Base-by-base conservation (phyloP, 2,113 vertebrate species). In the Silurus meridionalis region DNA sequence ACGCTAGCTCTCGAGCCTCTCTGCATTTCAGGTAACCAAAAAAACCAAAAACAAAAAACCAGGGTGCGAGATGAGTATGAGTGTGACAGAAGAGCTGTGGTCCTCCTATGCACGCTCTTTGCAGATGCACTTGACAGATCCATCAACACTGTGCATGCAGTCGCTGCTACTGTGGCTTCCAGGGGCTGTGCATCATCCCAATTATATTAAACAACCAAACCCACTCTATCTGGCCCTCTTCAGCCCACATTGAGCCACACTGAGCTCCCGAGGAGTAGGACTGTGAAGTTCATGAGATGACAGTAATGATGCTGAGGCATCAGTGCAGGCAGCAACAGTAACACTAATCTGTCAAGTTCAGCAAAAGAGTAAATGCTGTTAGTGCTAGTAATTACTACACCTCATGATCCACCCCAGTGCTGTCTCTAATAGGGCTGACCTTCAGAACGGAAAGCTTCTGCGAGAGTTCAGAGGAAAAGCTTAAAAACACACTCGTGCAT, bases 51-150 rank as follows among this genome's bases (percentile, higher is more conserved):
- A 37, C 37, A 37, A 37, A 37, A 37, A 63, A 82, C 80, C 86
- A 83, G 37, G 55, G 64, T 11, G 5, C 15, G 9, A 55, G 64
- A 53, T 8, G 69, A 53, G 82, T 53, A 55, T 91, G 37, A 52
- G 3, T 75, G 50, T n/a, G 7, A 5, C 89, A 83, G 72, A 37
- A 50, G 63, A 72, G 46, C 57, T 74, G 14, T 48, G 78, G 78
- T 28, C 48, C 57, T 82, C 78, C 77, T 64, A 80, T 66, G 53
- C 71, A 72, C 13, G 46, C 80, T 83, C 63, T n/a, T 53, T 19
- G 50, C 64, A 88, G 77, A 89, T 87, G 15, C 80, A 72, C 78
- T 74, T 86, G 79, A 86, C 88, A 89, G 83, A 87, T 82, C 83
- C 83, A 88, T 91, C 83, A 89, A 77, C 81, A 28, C 74, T 80